These are phyloP conservation scores for Lasioglossum malachurum DNA, from an alignment of 2,888 invertebrate genomes.

Conservation along the genomic window DNA sequence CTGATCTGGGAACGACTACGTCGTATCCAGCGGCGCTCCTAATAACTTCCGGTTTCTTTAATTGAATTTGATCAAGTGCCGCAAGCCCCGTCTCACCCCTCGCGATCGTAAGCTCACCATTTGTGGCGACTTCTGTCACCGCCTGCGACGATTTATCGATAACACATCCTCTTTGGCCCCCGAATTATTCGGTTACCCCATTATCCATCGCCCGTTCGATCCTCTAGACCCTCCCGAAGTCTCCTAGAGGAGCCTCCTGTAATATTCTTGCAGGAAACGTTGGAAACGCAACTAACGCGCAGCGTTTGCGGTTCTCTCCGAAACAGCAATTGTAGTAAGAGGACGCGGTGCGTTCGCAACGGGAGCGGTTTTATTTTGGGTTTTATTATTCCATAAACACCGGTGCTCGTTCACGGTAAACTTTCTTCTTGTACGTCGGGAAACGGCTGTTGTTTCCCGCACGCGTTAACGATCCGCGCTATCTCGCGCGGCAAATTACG, in stretches of 20 bases:
- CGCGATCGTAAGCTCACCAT: slow-evolving; percentile 20
- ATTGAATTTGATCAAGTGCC: slow-evolving; percentile 69
- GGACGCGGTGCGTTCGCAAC: background rate
- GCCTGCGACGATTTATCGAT: background rate
- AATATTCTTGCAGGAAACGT: background rate
- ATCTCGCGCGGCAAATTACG: slow-evolving; percentile 32
- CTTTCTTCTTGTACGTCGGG: background rate
- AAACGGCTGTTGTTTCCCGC: background rate
- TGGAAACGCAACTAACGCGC: background rate
- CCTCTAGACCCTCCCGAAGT: background rate
- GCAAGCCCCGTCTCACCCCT: background rate
- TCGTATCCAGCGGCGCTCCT: slow-evolving; percentile 60
- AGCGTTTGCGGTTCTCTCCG: background rate
- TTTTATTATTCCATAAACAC: slow-evolving; percentile 3
- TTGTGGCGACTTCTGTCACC: slow-evolving; percentile 14
- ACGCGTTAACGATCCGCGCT: background rate
- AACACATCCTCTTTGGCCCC: background rate
- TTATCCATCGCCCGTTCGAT: background rate
- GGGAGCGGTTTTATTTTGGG: background rate
- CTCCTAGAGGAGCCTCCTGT: background rate
- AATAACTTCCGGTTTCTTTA: slow-evolving; percentile 73
- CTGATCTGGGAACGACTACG: slow-evolving; percentile 60
- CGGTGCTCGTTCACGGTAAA: background rate
- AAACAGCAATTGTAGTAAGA: background rate
- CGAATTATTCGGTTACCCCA: background rate